Percentiles rank a stretch among this genome's conserved stretches.
These are phyloP conservation scores for Drosophila rubida DNA, from an alignment of 2,888 invertebrate species.

Conservation along the genomic window DNA sequence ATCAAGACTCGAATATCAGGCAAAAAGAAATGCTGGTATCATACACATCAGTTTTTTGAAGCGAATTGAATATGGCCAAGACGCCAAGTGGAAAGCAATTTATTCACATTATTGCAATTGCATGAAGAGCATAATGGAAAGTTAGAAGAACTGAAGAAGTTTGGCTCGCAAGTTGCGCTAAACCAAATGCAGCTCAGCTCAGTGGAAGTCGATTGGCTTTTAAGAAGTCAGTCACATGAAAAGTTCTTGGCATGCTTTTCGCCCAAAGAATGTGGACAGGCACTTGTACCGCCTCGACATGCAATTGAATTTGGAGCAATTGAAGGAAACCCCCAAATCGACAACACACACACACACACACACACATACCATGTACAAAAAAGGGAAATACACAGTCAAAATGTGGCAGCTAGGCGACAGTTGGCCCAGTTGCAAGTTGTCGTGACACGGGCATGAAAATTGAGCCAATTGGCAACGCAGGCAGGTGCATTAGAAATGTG, in stretches of 20 bases:
- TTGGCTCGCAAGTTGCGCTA: slow-evolving; percentile 38
- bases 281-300: slow-evolving; percentile 44
- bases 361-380: neutral
- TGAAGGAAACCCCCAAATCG: slow-evolving; percentile 51
- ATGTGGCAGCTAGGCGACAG: slow-evolving; percentile 55
- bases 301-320: slow-evolving; percentile 75
- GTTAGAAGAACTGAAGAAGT: slow-evolving; percentile 8
- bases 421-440: slow-evolving; percentile 74
- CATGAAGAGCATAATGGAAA: slow-evolving; percentile 38
- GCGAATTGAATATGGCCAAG: slow-evolving; percentile 35
- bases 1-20: slow-evolving; percentile 33
- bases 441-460: slow-evolving; percentile 72
- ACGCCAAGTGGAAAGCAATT: slow-evolving; percentile 68
- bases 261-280: slow-evolving; percentile 55
- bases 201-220: slow-evolving; percentile 75
- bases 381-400: slow-evolving; percentile 1
- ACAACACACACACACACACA: slow-evolving; percentile 26
- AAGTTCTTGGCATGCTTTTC: slow-evolving; percentile 58
- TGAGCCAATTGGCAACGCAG: slow-evolving; percentile 74
- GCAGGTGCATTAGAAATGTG: slow-evolving; percentile 76
- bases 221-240: slow-evolving; percentile 74
- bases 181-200: slow-evolving; percentile 52
- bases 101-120: slow-evolving; percentile 66
- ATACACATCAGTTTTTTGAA: slow-evolving; percentile 8
- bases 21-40: slow-evolving; percentile 25